These are phyloP conservation scores for Drosophila acutilabella DNA, from an alignment of 2,888 invertebrate genomes.

Conservation along the genomic window DNA sequence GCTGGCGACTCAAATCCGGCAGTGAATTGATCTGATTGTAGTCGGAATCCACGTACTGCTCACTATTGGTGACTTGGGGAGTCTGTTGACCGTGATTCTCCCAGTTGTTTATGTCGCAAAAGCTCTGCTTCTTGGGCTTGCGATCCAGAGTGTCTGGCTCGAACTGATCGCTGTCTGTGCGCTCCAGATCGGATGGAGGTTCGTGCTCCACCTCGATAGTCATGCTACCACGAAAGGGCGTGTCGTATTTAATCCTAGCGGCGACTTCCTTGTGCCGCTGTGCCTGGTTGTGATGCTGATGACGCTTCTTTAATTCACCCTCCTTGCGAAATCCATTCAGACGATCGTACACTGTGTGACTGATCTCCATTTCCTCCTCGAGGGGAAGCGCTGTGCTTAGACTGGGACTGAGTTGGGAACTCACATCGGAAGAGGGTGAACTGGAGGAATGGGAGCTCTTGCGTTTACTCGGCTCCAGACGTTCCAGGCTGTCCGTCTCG, in stretches of 20 bases:
- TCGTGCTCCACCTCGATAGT: constrained; percentile 94
- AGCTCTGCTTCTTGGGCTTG: constrained; percentile 88
- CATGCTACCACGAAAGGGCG: constrained; percentile 90
- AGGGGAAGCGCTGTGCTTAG: constrained; percentile 90
- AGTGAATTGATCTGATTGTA: constrained; percentile 74
- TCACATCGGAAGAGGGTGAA: constrained; percentile 87
- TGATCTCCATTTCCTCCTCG: constrained; percentile 92
- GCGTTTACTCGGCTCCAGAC: constrained; percentile 86
- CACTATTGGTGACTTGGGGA: constrained; percentile 14
- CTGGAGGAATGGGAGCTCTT: constrained; percentile 85
- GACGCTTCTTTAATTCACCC: constrained; percentile 81
- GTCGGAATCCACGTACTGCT: constrained; percentile 69
- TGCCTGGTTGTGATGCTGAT: constrained; percentile 44
- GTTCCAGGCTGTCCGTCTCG: constrained; percentile 91
- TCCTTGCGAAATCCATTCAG: constrained; percentile 84
- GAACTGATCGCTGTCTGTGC: constrained; percentile 89
- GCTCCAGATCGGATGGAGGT: constrained; percentile 91
- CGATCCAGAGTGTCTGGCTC: constrained; percentile 95
- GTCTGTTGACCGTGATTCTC: constrained; percentile 82
- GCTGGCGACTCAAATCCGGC: constrained; percentile 75
- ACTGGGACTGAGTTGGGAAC: constrained; percentile 90
- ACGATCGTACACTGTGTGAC: constrained; percentile 89
- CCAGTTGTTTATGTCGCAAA: constrained; percentile 85
- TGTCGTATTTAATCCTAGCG: constrained; percentile 87
- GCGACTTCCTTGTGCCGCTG: constrained; percentile 80